These are phyloP conservation scores for Drosophila pullipes DNA, from an alignment of 2,888 invertebrate species.

Conservation along the genomic window DNA sequence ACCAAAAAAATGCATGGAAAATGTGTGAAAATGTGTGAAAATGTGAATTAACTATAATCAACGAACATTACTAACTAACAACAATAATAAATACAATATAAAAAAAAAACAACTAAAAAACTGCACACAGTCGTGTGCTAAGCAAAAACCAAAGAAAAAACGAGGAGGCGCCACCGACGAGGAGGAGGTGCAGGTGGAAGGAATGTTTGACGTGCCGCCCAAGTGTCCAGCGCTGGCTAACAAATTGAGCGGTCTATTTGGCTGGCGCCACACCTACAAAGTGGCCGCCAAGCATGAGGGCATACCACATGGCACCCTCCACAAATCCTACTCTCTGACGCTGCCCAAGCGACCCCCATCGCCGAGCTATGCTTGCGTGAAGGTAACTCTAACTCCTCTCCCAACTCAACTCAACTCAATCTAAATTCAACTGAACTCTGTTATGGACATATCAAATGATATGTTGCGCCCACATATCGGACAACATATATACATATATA, in stretches of 20 bases:
- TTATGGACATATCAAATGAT: constrained; percentile 11
- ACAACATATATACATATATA: not conserved
- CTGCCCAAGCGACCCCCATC: constrained; percentile 83
- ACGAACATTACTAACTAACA: constrained; percentile 21
- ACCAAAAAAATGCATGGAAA: not conserved
- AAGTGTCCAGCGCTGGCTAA: constrained; percentile 92
- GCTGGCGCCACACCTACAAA: constrained; percentile 92
- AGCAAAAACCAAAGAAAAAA: constrained; percentile 16
- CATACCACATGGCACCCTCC: constrained; percentile 85
- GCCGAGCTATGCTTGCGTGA: constrained; percentile 73
- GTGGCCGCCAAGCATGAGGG: constrained; percentile 91
- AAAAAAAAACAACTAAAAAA: constrained; percentile 8
- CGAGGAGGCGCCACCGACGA: constrained; percentile 7
- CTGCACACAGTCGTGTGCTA: constrained; percentile 9
- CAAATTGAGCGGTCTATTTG: constrained; percentile 91
- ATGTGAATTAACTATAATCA: constrained; percentile 8
- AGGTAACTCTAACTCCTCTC: constrained; percentile 74
- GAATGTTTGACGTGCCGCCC: constrained; percentile 88
- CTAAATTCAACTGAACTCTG: not conserved
- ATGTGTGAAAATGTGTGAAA: constrained; percentile 39
- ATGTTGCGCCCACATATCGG: constrained; percentile 35
- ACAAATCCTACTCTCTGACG: constrained; percentile 85
- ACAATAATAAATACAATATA: constrained; percentile 1
- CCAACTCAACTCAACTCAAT: not conserved
- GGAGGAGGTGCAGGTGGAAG: constrained; percentile 9